A percentile compares a stretch with the other conserved stretches of the same genome.
These are phyloP conservation scores for Apomyelois bistriatella DNA, from an alignment of 2,888 invertebrate genomes.

Conservation along the genomic window DNA sequence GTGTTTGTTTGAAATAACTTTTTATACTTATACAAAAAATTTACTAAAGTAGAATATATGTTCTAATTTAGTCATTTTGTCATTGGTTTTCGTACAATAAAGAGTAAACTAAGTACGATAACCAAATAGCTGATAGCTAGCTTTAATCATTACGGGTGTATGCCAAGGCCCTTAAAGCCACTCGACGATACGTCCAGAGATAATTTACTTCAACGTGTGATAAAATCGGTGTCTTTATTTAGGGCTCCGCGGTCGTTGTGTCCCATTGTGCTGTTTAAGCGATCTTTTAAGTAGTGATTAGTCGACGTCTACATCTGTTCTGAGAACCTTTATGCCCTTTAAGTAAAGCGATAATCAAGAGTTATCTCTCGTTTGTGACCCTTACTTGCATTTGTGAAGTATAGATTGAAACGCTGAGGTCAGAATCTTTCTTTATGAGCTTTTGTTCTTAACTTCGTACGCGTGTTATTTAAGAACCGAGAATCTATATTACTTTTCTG, in stretches of 20 bases:
- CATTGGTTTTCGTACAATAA: too few species aligned
- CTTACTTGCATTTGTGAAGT: neutral
- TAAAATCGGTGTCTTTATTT: slow-evolving; percentile 55
- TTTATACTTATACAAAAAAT: too few species aligned
- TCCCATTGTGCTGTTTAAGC: slow-evolving; percentile 43
- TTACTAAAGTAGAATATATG: too few species aligned
- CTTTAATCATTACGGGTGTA: neutral
- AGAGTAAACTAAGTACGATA: too few species aligned
- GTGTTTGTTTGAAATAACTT: too few species aligned
- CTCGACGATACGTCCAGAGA: slow-evolving; percentile 48
- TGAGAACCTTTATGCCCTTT: slow-evolving; percentile 8
- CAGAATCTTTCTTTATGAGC: too few species aligned
- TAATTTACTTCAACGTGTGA: slow-evolving; percentile 63
- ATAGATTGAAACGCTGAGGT: too few species aligned
- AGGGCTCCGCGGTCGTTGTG: slow-evolving; percentile 33
- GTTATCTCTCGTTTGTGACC: neutral
- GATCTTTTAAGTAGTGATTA: slow-evolving; percentile 46
- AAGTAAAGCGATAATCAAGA: slow-evolving; percentile 4
- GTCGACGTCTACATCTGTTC: slow-evolving; percentile 29
- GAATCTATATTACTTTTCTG: too few species aligned
- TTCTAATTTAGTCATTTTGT: too few species aligned
- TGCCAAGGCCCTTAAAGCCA: slow-evolving; percentile 19
- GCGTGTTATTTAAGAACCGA: too few species aligned
- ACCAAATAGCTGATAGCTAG: neutral
- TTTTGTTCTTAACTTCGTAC: too few species aligned